These are phyloP conservation scores for Hyla sarda DNA, from an alignment of 2,113 vertebrate genomes.

Conservation along the genomic window DNA sequence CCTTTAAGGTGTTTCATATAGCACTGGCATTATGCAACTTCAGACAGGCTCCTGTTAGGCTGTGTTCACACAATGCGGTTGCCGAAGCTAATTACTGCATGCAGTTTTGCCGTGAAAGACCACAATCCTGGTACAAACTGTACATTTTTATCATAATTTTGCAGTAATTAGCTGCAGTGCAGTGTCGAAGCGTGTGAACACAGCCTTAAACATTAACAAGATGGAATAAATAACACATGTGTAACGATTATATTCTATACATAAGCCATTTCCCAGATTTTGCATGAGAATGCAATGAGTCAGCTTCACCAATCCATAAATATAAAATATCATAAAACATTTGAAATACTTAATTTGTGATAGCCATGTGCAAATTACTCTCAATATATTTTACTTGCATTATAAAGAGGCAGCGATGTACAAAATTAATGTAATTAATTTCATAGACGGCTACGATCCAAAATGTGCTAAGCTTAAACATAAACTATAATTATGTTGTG, in stretches of 20 bases:
- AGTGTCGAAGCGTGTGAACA: no score
- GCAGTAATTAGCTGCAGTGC: no score
- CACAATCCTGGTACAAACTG: no score
- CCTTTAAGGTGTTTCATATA: no score
- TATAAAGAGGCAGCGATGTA: slow-evolving; percentile 52
- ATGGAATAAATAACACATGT: background rate
- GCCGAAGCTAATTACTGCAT: no score
- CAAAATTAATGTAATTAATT: slow-evolving; percentile 58
- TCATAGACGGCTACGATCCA: slow-evolving; percentile 43
- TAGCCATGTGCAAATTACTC: slow-evolving; percentile 26
- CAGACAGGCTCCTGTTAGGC: no score
- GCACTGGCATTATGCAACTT: no score
- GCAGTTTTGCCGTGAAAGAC: no score
- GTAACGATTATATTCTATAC: background rate
- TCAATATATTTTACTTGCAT: slow-evolving; percentile 31
- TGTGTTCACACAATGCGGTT: no score
- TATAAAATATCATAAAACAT: slow-evolving; percentile 9
- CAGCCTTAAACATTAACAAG: no score
- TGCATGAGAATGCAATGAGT: background rate
- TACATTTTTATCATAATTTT: no score
- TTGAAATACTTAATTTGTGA: slow-evolving; percentile 7
- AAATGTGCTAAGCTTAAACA: slow-evolving; percentile 40
- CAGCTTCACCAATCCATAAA: background rate
- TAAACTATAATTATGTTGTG: slow-evolving; percentile 57
- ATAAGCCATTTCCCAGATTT: background rate